Evolutionary conservation across 2,888 invertebrate species (phyloP), one percentile per base, ranked within the genome.

Genomic region (Barypeithes pellucidus): DNA sequence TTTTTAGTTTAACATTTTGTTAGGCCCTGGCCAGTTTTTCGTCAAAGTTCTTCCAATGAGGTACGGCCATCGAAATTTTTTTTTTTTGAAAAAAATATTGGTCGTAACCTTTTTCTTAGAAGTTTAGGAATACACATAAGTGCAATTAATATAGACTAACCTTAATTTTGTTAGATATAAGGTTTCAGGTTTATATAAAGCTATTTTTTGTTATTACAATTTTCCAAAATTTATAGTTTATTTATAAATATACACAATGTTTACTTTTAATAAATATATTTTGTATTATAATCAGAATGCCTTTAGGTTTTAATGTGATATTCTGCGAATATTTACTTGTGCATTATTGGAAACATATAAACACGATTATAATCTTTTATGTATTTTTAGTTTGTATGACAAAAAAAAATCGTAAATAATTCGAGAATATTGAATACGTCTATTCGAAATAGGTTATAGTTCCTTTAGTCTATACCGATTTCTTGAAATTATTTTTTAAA

Each of bases 71-170:
- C 14, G 7, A 24, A 20, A 29, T 14, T 41, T 61, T 62, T 69
- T n/a, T 9, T 16, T 69, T 29, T 20, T 41, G 41, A 45, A 11
- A 29, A 50, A 63, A 33, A 29, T 50, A 47, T 43, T 41, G 72
- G 36, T 36, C 18, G 66, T 59, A 50, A 24, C 36, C 39, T 66
- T 60, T 52, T 59, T 71, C 24, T 72, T 59, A n/a, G 36, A 61
- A 29, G 4, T 11, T 57, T 72, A 72, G 45, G 45, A 52, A 52
- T 69, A 59, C 20, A 67, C 79, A 79, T 85, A 85, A 85, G 86
- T 86, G 86, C 86, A 86, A 86, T 86, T 86, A 85, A 85, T 83
- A 81, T 84, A 84, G 81, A 84, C 85, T 84, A 81, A 82, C 80
- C 82, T 84, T 84, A 81, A 82, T 79, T 82, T 82, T 84, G 79